phyloP scores from a whole-genome alignment of 2,888 invertebrate species.

The Heliconius aoede region DNA sequence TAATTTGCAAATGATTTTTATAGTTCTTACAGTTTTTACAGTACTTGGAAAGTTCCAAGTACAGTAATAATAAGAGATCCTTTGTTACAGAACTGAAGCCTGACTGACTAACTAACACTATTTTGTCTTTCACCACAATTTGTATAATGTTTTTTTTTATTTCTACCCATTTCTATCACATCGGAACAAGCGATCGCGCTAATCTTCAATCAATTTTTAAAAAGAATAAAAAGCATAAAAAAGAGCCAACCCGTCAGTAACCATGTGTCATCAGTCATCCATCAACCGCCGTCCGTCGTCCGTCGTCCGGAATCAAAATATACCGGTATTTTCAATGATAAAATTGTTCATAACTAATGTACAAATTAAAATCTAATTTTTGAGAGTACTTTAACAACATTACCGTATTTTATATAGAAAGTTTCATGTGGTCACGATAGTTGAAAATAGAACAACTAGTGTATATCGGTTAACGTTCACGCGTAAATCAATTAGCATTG shows the following conservation, averaged over 20 bases:
- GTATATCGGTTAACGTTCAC: constrained; percentile 40
- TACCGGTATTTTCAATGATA: background rate
- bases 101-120: too few relatives aligned
- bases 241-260: background rate
- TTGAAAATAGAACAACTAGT: constrained; percentile 37
- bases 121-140: too few relatives aligned
- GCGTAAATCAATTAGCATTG: constrained; percentile 65
- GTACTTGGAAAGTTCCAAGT: too few relatives aligned
- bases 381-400: constrained; percentile 8
- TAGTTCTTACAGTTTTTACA: too few relatives aligned
- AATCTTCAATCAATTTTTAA: too few relatives aligned
- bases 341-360: background rate
- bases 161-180: too few relatives aligned
- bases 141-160: too few relatives aligned
- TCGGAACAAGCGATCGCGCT: too few relatives aligned
- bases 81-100: too few relatives aligned
- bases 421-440: constrained; percentile 20
- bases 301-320: background rate
- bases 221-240: background rate
- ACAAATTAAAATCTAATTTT: background rate
- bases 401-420: constrained; percentile 21
- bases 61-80: too few relatives aligned
- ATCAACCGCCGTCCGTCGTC: background rate
- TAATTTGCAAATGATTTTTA: too few relatives aligned
- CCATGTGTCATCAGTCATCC: background rate